phyloP scores from a whole-genome alignment of 2,888 invertebrate species.

The Drosophila nigricruria region DNA sequence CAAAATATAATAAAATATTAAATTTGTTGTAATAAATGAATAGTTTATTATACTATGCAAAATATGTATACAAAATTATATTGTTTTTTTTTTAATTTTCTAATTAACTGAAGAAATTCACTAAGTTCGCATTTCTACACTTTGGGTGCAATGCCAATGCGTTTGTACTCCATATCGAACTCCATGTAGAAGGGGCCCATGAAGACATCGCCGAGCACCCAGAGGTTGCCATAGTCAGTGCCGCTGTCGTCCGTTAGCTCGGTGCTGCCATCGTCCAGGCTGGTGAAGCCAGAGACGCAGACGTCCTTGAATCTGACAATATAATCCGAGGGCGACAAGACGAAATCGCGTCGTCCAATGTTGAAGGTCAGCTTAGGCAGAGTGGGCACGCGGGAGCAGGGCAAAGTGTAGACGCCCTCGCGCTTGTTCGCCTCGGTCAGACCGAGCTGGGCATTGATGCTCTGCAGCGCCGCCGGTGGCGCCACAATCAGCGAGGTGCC shows the following conservation, averaged over 20 bases:
- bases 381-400: slow-evolving; percentile 90
- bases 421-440: slow-evolving; percentile 21
- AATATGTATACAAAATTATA: not conserved
- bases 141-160: slow-evolving; percentile 93
- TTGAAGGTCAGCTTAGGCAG: slow-evolving; percentile 92
- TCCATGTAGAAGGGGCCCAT: slow-evolving; percentile 97
- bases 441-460: slow-evolving; percentile 41
- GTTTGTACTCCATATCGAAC: slow-evolving; percentile 94
- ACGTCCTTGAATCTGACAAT: slow-evolving; percentile 87
- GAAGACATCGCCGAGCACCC: slow-evolving; percentile 98
- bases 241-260: slow-evolving; percentile 25
- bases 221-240: slow-evolving; percentile 86
- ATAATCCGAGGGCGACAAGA: slow-evolving; percentile 92
- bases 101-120: not conserved
- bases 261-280: slow-evolving; percentile 87
- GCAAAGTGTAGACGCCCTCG: slow-evolving; percentile 92
- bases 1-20: too few species aligned
- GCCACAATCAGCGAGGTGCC: slow-evolving; percentile 98
- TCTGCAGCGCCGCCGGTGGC: slow-evolving; percentile 32
- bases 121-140: not conserved
- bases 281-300: slow-evolving; percentile 96
- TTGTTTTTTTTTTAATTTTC: not conserved
- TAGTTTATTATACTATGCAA: not conserved
- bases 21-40: not conserved
- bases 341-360: slow-evolving; percentile 90